phyloP scores from a whole-genome alignment of 2,888 invertebrate genomes.

The Latrodectus elegans region DNA sequence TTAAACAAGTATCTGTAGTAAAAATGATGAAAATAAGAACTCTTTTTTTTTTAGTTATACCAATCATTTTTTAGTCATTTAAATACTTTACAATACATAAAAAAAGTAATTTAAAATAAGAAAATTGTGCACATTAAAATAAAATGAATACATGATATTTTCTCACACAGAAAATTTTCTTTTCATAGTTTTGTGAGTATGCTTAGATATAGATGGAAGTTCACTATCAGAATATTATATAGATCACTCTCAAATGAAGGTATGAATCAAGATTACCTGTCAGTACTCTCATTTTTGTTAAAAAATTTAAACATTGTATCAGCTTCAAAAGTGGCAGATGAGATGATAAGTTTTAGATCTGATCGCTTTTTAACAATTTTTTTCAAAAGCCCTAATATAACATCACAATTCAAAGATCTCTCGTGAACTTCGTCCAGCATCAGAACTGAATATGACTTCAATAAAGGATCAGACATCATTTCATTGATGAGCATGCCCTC shows the following conservation, averaged over 20 bases:
- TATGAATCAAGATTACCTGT: conserved; percentile 8
- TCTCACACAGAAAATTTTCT: background rate
- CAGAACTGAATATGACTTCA: conserved; percentile 90
- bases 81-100: background rate
- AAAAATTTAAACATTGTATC: conserved; percentile 88
- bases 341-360: conserved; percentile 88
- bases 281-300: conserved; percentile 77
- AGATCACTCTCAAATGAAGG: too few species aligned
- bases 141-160: background rate
- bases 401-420: conserved; percentile 92
- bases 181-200: background rate
- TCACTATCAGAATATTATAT: too few species aligned
- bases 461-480: conserved; percentile 94
- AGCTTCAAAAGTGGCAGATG: conserved; percentile 97
- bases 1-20: too few species aligned
- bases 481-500: conserved; percentile 96
- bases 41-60: too few species aligned
- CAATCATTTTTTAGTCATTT: background rate
- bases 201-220: too few species aligned
- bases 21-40: background rate
- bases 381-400: conserved; percentile 92
- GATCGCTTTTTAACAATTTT: conserved; percentile 90
- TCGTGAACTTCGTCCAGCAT: conserved; percentile 98
- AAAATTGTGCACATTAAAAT: background rate
- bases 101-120: background rate